Evolutionary conservation across 92 coral and sea anemone species (phyloP).

Genomic region (Desmophyllum pertusum): DNA sequence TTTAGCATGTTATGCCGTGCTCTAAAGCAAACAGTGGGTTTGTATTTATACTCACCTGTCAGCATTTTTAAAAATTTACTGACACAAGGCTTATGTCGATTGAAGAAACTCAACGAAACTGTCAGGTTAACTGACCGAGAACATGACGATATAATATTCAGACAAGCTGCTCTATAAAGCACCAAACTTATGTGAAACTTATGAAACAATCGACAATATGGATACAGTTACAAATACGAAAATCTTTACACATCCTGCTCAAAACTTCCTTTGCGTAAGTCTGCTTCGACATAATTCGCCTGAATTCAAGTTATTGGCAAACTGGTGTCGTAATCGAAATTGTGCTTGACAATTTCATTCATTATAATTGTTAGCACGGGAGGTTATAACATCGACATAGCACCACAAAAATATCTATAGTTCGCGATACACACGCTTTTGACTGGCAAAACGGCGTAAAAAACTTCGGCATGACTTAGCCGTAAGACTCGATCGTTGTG

Average conservation of each 20-base stretch:
- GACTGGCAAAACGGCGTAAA: background rate
- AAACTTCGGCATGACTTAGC: background rate
- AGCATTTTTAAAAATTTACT: background rate
- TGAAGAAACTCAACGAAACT: background rate
- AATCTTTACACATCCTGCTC: background rate
- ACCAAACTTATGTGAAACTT: background rate
- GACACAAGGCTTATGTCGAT: background rate
- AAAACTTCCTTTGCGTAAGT: background rate
- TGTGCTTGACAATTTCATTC: background rate
- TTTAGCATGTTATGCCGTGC: background rate
- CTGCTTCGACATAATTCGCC: background rate
- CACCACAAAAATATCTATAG: background rate
- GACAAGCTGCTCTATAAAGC: background rate
- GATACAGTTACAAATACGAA: background rate
- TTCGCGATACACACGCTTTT: background rate
- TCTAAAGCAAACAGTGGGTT: background rate
- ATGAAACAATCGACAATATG: background rate
- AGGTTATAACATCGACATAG: background rate
- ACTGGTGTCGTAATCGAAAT: background rate
- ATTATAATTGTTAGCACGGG: background rate
- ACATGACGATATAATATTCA: background rate
- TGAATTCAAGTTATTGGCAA: background rate
- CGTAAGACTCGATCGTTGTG: background rate
- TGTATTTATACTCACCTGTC: background rate
- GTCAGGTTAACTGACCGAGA: background rate